Conservation (phyloP, 2,113 vertebrate genomes). For the Aldabrachelys gigantea region DNA sequence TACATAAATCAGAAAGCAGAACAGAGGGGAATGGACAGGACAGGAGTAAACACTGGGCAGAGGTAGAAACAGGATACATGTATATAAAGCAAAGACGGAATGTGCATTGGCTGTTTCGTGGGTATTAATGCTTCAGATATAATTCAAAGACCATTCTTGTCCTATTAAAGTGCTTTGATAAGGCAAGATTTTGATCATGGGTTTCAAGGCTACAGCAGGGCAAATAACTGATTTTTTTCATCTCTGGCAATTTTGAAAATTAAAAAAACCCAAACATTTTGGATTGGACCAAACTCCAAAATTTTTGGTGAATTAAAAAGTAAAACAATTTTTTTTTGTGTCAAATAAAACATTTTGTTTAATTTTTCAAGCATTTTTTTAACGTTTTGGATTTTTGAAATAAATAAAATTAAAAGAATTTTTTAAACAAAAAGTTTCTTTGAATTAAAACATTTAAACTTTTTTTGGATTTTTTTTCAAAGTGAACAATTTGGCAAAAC, state of each 20-base stretch:
- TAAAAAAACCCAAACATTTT: background rate
- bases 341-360: background rate
- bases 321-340: background rate
- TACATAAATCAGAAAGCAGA: constrained; percentile 65
- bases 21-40: constrained; percentile 64
- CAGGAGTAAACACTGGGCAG: background rate
- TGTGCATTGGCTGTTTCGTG: background rate
- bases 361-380: background rate
- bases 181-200: background rate
- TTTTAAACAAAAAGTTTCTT: background rate
- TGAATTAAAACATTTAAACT: no score
- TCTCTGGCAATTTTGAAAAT: background rate
- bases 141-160: background rate
- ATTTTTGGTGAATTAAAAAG: background rate
- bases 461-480: background rate
- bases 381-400: background rate
- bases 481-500: background rate
- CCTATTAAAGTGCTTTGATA: background rate
- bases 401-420: background rate
- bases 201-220: background rate
- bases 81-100: background rate
- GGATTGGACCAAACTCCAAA: background rate
- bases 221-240: background rate
- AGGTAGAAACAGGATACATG: background rate
- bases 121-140: background rate